Evolutionary conservation across 2,797 vertebrate species (phyloP).

Genomic region (Lithobates pipiens): DNA sequence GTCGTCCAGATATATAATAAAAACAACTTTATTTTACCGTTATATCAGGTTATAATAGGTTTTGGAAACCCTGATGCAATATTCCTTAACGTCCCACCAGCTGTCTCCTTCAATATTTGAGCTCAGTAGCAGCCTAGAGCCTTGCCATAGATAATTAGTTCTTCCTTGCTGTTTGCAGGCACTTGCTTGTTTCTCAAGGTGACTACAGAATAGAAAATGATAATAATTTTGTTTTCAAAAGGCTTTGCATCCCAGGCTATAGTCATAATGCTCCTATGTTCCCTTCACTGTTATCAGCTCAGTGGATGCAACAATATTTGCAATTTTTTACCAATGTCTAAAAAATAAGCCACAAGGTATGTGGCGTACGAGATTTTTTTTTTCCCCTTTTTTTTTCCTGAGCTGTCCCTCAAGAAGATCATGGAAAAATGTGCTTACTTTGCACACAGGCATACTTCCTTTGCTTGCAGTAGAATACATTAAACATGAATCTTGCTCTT

Average conservation of each 20-base stretch:
- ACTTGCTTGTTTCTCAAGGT: conserved; percentile 56
- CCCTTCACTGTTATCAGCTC: conserved; percentile 37
- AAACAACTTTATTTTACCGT: background rate
- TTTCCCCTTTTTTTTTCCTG: conserved; percentile 39
- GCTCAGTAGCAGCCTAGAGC: conserved; percentile 39
- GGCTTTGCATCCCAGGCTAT: conserved; percentile 42
- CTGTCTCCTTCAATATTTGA: conserved; percentile 44
- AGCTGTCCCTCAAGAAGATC: conserved; percentile 46
- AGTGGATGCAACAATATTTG: conserved; percentile 61
- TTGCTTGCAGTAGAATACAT: conserved; percentile 60
- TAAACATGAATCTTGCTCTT: conserved; percentile 49
- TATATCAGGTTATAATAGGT: conserved; percentile 23
- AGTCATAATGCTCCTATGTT: conserved; percentile 40
- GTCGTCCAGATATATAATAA: conserved; percentile 15
- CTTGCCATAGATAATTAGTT: conserved; percentile 57
- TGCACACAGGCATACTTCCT: conserved; percentile 40
- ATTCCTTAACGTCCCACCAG: conserved; percentile 13
- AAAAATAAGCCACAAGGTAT: conserved; percentile 50
- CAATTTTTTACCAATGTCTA: conserved; percentile 58
- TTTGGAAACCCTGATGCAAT: conserved; percentile 25
- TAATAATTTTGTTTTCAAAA: conserved; percentile 52
- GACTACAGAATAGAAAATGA: conserved; percentile 59
- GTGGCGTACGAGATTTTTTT: conserved; percentile 49
- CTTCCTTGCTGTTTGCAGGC: conserved; percentile 53
- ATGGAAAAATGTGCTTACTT: conserved; percentile 50